Evolutionary conservation across 2,113 vertebrate genomes (phyloP), one percentile per base, ranked within the genome.

Genomic region (Xyrauchen texanus): DNA sequence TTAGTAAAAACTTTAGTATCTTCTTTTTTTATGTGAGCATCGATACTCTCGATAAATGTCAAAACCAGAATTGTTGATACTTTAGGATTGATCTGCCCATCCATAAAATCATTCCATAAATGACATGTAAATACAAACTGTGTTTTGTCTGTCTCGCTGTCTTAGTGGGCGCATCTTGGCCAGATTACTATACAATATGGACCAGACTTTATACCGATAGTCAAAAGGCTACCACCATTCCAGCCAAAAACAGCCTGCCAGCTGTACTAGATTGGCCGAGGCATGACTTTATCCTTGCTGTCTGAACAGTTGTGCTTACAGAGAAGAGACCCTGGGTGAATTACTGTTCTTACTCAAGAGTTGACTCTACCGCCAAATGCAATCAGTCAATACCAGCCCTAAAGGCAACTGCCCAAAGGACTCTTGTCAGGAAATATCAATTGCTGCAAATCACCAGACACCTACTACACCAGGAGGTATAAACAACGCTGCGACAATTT

Each of bases 381-480:
- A 44, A 62, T 62, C 71, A 34, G 46, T 74, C 71, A 74, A 74
- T 74, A 74, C 71, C 71, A 62, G 49, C 45, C 58, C 71, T 74
- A 74, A 49, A 74, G 71, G 16, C 71, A 72, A 60, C 42, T 6
- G 55, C 69, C 69, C 69, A 60, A 72, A 74, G 58, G 71, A 62
- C 15, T 61, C 46, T 49, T 74, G 71, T 74, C 71, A 51, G 58
- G 71, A 74, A 74, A 74, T 62, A 74, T 74, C 71, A 62, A 62
- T 61, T 74, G 71, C 47, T 74, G 62, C 46, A 78, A 77, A 68
- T 68, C 77, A 70, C 67, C n/a, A 12, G 66, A 61, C 77, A 15
- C 53, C 53, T 68, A 13, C 65, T 51, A 49, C 53, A 77, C 65
- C 64, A 45, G 15, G 7, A 44, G n/a, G 44, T 67, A 12, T 77